These are phyloP conservation scores for Lymantria monacha DNA, from an alignment of 2,888 invertebrate species.

Conservation along the genomic window DNA sequence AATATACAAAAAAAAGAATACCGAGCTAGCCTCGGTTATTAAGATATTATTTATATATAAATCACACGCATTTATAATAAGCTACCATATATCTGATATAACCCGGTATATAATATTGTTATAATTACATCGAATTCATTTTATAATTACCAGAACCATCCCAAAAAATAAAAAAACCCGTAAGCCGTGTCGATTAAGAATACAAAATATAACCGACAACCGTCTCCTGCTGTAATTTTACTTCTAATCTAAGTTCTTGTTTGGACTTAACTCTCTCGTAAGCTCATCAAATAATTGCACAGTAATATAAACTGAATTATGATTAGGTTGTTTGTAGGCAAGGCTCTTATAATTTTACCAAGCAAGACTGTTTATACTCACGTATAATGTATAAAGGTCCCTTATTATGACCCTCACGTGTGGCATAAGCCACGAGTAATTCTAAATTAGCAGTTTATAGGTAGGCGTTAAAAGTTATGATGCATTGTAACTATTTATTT, in stretches of 20 bases:
- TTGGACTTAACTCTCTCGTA: not conserved
- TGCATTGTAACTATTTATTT: not conserved
- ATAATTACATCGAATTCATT: too few species aligned
- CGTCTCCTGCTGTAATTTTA: not conserved
- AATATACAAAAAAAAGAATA: too few species aligned
- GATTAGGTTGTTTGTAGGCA: conserved; percentile 39
- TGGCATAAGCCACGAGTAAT: conserved; percentile 17
- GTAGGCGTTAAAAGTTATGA: not conserved
- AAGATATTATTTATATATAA: too few species aligned
- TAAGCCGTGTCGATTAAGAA: not conserved
- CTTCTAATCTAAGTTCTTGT: not conserved
- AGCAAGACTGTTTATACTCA: conserved; percentile 50
- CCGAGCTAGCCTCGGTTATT: too few species aligned
- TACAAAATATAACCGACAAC: not conserved
- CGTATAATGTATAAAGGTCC: conserved; percentile 60
- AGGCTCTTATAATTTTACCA: conserved; percentile 62
- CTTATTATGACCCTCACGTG: conserved; percentile 28
- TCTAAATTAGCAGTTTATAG: not conserved
- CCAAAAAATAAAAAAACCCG: not conserved
- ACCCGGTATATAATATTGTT: too few species aligned
- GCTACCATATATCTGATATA: not conserved
- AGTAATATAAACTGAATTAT: conserved; percentile 50
- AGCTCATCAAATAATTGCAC: not conserved
- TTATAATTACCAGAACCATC: too few species aligned
- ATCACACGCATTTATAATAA: not conserved